Evolutionary conservation across 2,797 vertebrate genomes (phyloP).

Genomic region (Arnoldichthys spilopterus): DNA sequence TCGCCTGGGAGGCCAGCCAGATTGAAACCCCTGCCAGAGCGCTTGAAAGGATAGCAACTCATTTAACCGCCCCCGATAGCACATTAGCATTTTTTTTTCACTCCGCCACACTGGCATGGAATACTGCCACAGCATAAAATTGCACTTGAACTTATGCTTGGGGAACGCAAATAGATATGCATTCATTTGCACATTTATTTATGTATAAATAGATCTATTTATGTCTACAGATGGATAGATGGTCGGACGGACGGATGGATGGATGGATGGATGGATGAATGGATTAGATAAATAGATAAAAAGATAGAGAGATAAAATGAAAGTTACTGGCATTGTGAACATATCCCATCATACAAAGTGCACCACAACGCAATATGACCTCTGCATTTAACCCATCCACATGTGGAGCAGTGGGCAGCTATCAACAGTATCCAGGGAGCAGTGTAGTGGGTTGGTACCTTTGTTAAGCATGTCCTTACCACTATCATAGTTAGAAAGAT

Average conservation of each 20-base stretch:
- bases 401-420: no score
- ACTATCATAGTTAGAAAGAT: no score
- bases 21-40: conserved; percentile 78
- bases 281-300: neutral
- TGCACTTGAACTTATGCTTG: conserved; percentile 59
- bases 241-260: no score
- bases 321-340: no score
- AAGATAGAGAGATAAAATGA: no score
- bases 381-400: no score
- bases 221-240: conserved; percentile 14
- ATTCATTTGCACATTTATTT: conserved; percentile 19
- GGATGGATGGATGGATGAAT: no score
- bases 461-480: no score
- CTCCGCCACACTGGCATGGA: conserved; percentile 55
- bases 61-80: conserved; percentile 73
- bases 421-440: no score
- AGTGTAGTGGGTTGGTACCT: no score
- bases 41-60: conserved; percentile 81
- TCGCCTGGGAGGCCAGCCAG: conserved; percentile 73
- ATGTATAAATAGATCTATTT: conserved; percentile 21
- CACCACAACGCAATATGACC: no score
- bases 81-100: conserved; percentile 79
- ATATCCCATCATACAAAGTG: no score
- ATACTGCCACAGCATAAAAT: conserved; percentile 73
- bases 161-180: conserved; percentile 30